Evolutionary conservation across 1,140 invertebrate genomes (phyloP), one percentile per base, ranked within the genome.

Genomic region (Temnothorax curvispinosus): DNA sequence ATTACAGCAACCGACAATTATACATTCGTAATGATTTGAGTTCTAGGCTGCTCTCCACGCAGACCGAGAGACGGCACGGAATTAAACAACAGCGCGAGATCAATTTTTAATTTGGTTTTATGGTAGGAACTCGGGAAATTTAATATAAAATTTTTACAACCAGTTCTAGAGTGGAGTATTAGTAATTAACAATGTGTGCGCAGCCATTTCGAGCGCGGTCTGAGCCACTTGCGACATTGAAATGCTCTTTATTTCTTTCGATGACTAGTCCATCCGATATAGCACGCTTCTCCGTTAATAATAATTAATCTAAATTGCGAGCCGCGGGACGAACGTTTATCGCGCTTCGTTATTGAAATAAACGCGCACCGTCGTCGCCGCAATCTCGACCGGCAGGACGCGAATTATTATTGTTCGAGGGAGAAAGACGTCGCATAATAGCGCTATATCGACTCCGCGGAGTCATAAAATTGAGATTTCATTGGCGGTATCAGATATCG

Each of bases 391-490:
- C 54, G 11, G 11, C 11, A 32, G 18, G 35, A 18, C 56, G 8
- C 75, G 80, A 82, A 67, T 74, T 84, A 87, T 84, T 85, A 27
- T 87, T 75, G 82, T 56, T 38, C 32, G 18, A 21, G 69, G 35
- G 27, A 82, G 60, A 87, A 84, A 75, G 69, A 75, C 52, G 86
- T 74, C 67, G 41, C 47, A 62, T 71, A 75, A 85, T 84, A 44
- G 78, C 77, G 44, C 56, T 84, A 62, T 84, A 87, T 87, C 60
- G 47, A 81, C 47, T 71, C 58, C 35, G 13, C 58, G 56, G 18
- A 60, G 80, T 54, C 86, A 50, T 85, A 87, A 87, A 84, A 62
- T 87, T 27, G 11, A 52, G 8, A 35, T 87, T 80, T 87, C 78
- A 84, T 44, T 71, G 78, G 67, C 67, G 58, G 11, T 84, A 84